Base-by-base conservation (phyloP, 2,888 invertebrate genomes). In the Dicyrtoma fusca region DNA sequence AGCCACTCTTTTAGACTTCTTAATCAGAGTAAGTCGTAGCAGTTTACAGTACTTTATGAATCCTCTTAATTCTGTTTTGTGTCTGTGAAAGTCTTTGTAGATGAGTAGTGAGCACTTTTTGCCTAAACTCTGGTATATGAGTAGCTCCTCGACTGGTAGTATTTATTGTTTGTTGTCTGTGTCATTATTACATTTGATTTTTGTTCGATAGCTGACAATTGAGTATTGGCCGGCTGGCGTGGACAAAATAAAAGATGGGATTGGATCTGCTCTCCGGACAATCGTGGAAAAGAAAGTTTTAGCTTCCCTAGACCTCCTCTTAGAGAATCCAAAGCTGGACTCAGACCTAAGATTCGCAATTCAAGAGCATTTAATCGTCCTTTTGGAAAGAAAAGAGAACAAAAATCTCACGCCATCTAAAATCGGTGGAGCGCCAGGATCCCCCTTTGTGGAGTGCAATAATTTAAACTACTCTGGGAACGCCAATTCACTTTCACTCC, bases 211-310 rank as follows among this genome's bases (percentile, higher is more conserved):
- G 88, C 92, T 95, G 83, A 92, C 94, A 85, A 89, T 91, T 80
- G 91, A 94, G 83, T 95, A 93, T 84, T 91, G 91, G 85, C 92
- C 93, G 64, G 87, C 89, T 34, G 87, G 91, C 82, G 87, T 89
- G 59, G 91, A 91, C 26, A 91, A 91, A 86, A 92, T 95, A 6
- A 88, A 88, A 81, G 88, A 89, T 81, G 93, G 93, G 14, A 91
- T 94, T 81, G 92, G 89, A 83, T 90, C 91, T 76, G 93, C 95
- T 5, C 84, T 95, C 21, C 87, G 90, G 80, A 92, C 92, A 83
- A 95, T 95, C 81, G 87, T 94, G 76, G 94, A 94, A 82, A 97
- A 97, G 85, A 88, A 95, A 83, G 97, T 97, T 34, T 84, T 95
- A 75, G 91, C 91, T n/a, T 91, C 92, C 77, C 85, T 95, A 71